These are phyloP conservation scores for Cantharis rufa DNA, from an alignment of 2,888 invertebrate genomes.

Conservation along the genomic window DNA sequence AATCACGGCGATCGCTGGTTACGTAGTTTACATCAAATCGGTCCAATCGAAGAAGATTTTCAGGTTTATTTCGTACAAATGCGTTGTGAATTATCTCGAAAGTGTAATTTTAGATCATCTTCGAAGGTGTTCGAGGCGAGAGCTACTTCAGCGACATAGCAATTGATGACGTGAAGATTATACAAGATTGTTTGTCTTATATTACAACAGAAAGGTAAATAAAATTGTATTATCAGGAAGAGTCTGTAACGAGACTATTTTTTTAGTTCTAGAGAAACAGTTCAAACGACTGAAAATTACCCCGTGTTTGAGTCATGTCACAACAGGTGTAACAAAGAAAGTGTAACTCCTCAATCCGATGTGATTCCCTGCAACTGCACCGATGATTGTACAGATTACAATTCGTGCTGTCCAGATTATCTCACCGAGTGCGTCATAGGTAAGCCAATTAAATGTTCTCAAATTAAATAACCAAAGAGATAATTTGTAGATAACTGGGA, in stretches of 20 bases:
- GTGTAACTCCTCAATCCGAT: constrained; percentile 11
- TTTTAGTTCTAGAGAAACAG: not conserved
- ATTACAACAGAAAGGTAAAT: constrained; percentile 46
- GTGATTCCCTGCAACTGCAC: constrained; percentile 63
- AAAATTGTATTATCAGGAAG: constrained; percentile 11
- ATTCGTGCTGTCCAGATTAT: constrained; percentile 72
- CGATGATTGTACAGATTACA: constrained; percentile 58
- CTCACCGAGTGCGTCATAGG: constrained; percentile 61
- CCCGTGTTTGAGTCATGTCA: constrained; percentile 58
- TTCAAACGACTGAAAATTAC: not conserved
- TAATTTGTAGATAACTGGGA: not conserved
- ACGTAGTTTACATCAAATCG: constrained; percentile 57
- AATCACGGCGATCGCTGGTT: constrained; percentile 75
- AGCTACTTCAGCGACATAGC: constrained; percentile 78
- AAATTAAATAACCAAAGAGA: not conserved
- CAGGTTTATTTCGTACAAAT: constrained; percentile 55
- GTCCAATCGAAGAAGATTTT: constrained; percentile 58
- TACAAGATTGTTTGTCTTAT: constrained; percentile 60
- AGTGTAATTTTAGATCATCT: constrained; percentile 65
- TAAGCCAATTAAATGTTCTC: constrained; percentile 37
- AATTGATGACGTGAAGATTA: constrained; percentile 76
- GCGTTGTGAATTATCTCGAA: not conserved
- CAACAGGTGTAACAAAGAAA: constrained; percentile 55
- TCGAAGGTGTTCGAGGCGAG: constrained; percentile 73
- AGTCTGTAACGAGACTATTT: constrained; percentile 27